Base-by-base conservation (phyloP, 1,140 invertebrate genomes). In the Diprion similis region DNA sequence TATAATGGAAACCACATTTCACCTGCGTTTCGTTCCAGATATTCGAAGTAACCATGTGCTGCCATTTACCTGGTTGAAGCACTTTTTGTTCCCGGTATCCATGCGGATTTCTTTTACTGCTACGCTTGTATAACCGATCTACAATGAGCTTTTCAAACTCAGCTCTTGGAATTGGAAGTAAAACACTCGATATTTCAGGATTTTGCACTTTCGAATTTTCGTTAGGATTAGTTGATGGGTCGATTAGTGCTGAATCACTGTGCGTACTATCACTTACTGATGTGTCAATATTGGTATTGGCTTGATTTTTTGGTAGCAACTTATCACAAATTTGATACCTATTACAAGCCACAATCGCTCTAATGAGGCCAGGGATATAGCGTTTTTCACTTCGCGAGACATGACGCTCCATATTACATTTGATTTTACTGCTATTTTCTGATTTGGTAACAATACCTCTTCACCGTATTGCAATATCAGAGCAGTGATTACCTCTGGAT, bases 1-100 rank as follows among this genome's bases (percentile, higher is more conserved):
- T 47, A 69, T 46, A 75, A 68, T 72, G 71, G 15, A 68, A 75
- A 24, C 71, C 74, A 65, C 70, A 72, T 59, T 71, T 72, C 15
- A 72, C 17, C 47, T 59, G 65, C 24, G 74, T 75, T 11, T 46
- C 47, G 45, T 72, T 24, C 74, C 70, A 71, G 51, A 75, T 75
- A 72, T 72, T 68, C 13, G 71, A 70, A n/a, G 47, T 72, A 48
- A 75, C 71, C 10, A 72, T 66, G 19, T 17, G 46, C 67, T 75
- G 24, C 71, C 74, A 75, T 51, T 46, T 19, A 51, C 67, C 47
- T 10, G 72, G 46, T 46, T 69, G 68, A 0, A 73, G 46, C 47
- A 73, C 46, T 59, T 72, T 18, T 47, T 24, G 71, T 1, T 66
- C 15, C 45, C 24, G 11, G n/a, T 18, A 64, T 65, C 64, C 8